phyloP scores from a whole-genome alignment of 2,113 vertebrate genomes.

The Sporophila hypoxantha region DNA sequence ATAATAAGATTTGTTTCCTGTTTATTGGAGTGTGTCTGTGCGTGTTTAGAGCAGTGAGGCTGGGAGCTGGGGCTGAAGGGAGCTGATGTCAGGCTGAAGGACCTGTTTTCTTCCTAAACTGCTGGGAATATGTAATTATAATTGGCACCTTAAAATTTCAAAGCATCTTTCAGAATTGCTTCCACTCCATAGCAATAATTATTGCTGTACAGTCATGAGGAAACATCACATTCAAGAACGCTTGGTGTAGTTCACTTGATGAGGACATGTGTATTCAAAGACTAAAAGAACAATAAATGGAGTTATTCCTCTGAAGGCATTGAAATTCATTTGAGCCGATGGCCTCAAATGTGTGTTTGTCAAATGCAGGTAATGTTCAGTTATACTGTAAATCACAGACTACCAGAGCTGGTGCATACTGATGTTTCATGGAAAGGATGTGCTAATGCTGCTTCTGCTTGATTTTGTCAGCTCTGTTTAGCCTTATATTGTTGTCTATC shows the following conservation, averaged over 20 bases:
- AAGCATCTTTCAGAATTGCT: conserved; percentile 21
- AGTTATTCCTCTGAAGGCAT: background rate
- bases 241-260: background rate
- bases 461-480: background rate
- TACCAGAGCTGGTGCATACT: background rate
- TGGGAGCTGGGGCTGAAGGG: background rate
- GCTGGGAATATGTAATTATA: conserved; percentile 5
- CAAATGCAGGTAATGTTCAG: background rate
- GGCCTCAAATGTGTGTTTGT: background rate
- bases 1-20: conserved; percentile 39
- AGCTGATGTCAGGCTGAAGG: background rate
- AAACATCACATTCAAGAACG: background rate
- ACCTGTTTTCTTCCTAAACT: background rate
- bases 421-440: background rate
- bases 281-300: conserved; percentile 7
- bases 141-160: background rate
- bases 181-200: conserved; percentile 9
- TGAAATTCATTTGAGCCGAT: conserved; percentile 11
- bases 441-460: background rate
- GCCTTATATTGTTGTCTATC: background rate
- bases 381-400: background rate
- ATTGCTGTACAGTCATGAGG: conserved; percentile 1
- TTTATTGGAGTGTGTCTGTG: background rate
- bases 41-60: background rate
- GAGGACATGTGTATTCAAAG: background rate